Evolutionary conservation across 2,888 invertebrate species (phyloP).

Genomic region (Philaethria dido): DNA sequence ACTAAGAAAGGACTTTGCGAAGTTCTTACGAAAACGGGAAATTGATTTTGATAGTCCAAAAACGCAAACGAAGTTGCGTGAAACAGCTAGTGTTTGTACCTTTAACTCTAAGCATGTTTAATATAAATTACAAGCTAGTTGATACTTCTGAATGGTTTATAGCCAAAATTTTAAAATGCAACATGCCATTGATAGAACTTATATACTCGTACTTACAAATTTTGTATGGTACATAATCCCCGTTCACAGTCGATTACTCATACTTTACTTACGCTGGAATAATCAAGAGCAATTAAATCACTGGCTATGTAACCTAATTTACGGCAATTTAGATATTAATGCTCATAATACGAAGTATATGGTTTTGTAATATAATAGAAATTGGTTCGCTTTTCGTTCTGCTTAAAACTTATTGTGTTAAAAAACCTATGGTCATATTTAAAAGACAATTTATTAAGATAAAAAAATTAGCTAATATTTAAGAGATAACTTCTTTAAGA

Average conservation of each 20-base stretch:
- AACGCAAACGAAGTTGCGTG: too few species aligned
- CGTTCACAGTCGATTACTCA: conserved; percentile 1
- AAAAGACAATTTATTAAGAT: too few species aligned
- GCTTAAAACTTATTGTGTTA: too few species aligned
- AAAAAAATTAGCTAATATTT: too few species aligned
- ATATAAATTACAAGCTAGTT: neutral
- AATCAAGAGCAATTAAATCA: conserved; percentile 23
- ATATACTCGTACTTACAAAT: neutral
- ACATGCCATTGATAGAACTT: neutral
- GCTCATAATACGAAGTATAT: neutral
- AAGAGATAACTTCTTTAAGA: too few species aligned
- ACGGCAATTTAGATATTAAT: neutral
- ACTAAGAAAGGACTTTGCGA: too few species aligned
- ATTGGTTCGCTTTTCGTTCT: too few species aligned
- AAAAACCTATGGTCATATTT: too few species aligned
- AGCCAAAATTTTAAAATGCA: neutral
- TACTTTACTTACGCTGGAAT: conserved; percentile 11
- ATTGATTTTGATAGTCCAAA: too few species aligned
- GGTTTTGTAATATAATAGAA: neutral
- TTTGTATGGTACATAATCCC: conserved; percentile 3
- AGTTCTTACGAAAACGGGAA: too few species aligned
- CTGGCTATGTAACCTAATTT: conserved; percentile 20
- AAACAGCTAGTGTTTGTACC: too few species aligned
- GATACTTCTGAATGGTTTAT: neutral
- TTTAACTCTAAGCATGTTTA: neutral